These are phyloP conservation scores for Melanogrammus aeglefinus DNA, from an alignment of 2,797 vertebrate species.

Conservation along the genomic window DNA sequence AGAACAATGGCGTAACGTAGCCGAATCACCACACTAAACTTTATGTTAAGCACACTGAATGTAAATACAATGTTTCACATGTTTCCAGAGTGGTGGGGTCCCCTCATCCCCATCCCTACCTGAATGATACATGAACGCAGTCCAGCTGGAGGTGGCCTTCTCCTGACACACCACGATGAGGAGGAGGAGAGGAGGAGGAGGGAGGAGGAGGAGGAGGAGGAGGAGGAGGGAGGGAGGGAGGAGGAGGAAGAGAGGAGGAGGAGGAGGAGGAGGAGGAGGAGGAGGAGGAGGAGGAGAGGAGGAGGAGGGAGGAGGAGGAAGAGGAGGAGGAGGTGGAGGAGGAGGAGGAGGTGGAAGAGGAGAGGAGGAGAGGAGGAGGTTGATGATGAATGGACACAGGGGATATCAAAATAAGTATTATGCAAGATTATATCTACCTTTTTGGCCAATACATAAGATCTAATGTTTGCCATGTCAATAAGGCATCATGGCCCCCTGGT, in stretches of 20 bases:
- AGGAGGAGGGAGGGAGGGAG: no score
- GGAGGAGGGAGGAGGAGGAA: neutral
- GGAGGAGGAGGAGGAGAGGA: neutral
- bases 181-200: neutral
- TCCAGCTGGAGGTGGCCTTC: constrained; percentile 38
- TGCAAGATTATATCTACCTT: neutral
- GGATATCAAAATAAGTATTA: neutral
- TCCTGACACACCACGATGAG: constrained; percentile 23
- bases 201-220: neutral
- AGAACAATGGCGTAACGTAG: no score
- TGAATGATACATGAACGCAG: constrained; percentile 70
- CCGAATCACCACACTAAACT: no score
- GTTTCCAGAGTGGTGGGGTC: no score
- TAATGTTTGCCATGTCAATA: neutral
- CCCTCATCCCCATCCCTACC: neutral
- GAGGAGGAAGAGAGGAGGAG: no score
- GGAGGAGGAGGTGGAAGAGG: no score
- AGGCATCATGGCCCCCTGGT: neutral
- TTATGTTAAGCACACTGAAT: no score
- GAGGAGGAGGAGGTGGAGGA: no score
- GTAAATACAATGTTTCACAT: no score
- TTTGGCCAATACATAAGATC: neutral
- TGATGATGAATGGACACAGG: neutral
- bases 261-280: neutral
- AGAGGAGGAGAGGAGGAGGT: neutral